Evolutionary conservation across 2,888 invertebrate genomes (phyloP).

Genomic region (Polia nebulosa): DNA sequence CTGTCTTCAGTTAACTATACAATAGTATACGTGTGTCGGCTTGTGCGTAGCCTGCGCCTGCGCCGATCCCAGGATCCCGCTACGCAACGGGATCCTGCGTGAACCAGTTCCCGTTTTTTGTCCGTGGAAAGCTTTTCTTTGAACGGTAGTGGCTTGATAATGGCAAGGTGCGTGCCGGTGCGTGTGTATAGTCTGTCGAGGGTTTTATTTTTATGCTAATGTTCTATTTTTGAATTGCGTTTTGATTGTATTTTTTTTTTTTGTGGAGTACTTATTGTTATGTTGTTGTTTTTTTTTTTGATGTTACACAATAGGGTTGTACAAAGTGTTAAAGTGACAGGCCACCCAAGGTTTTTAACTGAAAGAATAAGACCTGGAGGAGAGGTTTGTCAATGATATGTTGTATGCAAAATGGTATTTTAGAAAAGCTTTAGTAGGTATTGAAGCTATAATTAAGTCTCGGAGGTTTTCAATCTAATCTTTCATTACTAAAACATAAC

Average conservation of each 20-base stretch:
- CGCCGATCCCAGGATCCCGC: conserved; percentile 62
- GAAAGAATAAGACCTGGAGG: neutral
- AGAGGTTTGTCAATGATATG: neutral
- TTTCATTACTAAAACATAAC: no score
- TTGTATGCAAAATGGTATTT: neutral
- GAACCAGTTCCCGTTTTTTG: conserved; percentile 67
- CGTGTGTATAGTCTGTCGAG: conserved; percentile 29
- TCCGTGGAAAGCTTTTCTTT: conserved; percentile 58
- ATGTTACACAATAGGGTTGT: conserved; percentile 1
- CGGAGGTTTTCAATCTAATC: neutral
- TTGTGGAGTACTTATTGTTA: neutral
- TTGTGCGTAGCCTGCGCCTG: conserved; percentile 60
- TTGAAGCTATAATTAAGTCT: neutral
- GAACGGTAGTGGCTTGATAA: conserved; percentile 58
- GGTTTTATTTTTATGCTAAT: conserved; percentile 47
- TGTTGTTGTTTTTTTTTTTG: conserved; percentile 14
- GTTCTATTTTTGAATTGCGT: conserved; percentile 22
- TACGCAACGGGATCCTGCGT: conserved; percentile 84
- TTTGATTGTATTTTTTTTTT: conserved; percentile 19
- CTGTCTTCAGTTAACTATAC: conserved; percentile 49
- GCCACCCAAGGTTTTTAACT: conserved; percentile 1
- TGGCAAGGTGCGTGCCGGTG: conserved; percentile 49
- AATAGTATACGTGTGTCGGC: conserved; percentile 39
- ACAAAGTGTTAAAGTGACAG: neutral
- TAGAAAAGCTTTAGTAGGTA: no score